phyloP scores from a whole-genome alignment of 1,140 invertebrate genomes.

The Pseudoatta argentina region DNA sequence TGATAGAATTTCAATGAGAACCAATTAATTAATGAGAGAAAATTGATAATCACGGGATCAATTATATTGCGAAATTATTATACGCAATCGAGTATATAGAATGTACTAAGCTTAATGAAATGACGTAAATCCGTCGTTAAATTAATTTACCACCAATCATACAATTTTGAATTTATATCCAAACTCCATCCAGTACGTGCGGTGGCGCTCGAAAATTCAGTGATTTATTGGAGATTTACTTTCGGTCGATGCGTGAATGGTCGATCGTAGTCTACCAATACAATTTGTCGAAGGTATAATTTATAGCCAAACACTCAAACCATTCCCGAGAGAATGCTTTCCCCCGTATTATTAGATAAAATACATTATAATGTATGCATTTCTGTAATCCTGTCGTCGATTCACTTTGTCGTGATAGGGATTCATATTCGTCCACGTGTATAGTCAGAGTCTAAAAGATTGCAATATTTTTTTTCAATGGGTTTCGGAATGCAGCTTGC shows the following conservation, averaged over 20 bases:
- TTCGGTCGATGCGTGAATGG: conserved; percentile 27
- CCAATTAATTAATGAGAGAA: conserved; percentile 65
- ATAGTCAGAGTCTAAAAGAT: no score
- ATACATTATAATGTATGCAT: conserved; percentile 16
- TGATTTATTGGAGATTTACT: conserved; percentile 62
- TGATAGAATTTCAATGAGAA: conserved; percentile 49
- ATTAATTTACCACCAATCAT: conserved; percentile 65
- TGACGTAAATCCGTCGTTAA: conserved; percentile 65
- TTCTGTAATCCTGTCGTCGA: conserved; percentile 9
- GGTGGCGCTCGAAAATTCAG: conserved; percentile 46
- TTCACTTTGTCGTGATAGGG: conserved; percentile 6
- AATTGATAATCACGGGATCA: conserved; percentile 63
- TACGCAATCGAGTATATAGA: conserved; percentile 58
- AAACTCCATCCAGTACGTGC: conserved; percentile 18
- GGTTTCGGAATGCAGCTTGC: no score
- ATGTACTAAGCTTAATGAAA: conserved; percentile 63
- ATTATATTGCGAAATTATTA: conserved; percentile 64
- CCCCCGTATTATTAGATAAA: conserved; percentile 35
- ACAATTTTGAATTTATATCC: conserved; percentile 64
- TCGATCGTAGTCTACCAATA: conserved; percentile 19
- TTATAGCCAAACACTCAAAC: conserved; percentile 27
- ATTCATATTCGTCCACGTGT: neutral
- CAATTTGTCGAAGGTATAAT: conserved; percentile 44
- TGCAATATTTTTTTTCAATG: no score
- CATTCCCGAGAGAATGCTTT: neutral